These are phyloP conservation scores for Hyposoter didymator DNA, from an alignment of 2,888 invertebrate species.

Conservation along the genomic window DNA sequence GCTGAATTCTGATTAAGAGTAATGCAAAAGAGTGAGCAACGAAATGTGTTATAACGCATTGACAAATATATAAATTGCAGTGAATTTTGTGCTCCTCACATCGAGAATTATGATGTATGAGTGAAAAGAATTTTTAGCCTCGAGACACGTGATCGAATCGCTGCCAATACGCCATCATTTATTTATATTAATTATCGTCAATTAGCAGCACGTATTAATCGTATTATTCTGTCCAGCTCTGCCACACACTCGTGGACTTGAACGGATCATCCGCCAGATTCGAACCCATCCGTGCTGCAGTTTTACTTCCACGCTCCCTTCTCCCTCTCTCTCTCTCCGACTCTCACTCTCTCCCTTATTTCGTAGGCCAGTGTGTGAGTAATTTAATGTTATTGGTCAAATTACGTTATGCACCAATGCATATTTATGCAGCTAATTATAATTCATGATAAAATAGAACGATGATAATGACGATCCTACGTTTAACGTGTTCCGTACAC, in stretches of 20 bases:
- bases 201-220: constrained; percentile 84
- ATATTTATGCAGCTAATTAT: constrained; percentile 84
- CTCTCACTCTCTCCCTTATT: background rate
- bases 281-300: constrained; percentile 29
- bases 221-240: constrained; percentile 80
- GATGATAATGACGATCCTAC: constrained; percentile 77
- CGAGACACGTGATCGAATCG: constrained; percentile 72
- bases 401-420: constrained; percentile 83
- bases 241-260: constrained; percentile 48
- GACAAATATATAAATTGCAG: background rate
- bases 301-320: constrained; percentile 25
- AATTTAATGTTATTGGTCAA: constrained; percentile 84
- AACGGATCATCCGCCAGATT: constrained; percentile 52
- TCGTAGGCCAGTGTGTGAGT: constrained; percentile 75
- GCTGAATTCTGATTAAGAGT: background rate
- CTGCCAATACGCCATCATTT: constrained; percentile 82
- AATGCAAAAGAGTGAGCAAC: background rate
- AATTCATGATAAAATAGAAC: constrained; percentile 82
- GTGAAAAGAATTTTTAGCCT: constrained; percentile 15
- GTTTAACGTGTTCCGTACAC: constrained; percentile 68
- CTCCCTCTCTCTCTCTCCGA: constrained; percentile 5
- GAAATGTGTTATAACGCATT: background rate
- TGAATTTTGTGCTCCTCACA: constrained; percentile 11
- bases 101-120: background rate
- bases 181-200: constrained; percentile 84